A percentile compares a stretch with the other conserved stretches of the same genome.
These are phyloP conservation scores for Gallinago solitaria DNA, from an alignment of 2,797 vertebrate species.

Conservation along the genomic window DNA sequence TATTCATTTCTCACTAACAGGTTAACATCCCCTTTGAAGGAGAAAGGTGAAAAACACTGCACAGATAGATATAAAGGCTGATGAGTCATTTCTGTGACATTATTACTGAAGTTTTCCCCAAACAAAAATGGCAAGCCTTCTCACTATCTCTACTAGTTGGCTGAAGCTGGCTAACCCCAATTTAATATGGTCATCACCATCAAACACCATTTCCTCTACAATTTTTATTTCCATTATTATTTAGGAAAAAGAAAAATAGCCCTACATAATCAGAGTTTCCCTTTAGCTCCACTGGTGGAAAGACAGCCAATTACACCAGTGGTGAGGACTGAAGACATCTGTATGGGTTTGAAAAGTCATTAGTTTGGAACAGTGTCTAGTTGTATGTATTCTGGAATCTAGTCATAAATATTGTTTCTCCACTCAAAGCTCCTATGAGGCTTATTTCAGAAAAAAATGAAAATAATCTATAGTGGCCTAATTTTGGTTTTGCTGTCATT, in stretches of 20 bases:
- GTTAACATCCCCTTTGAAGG: background rate
- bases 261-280: background rate
- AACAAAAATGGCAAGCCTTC: background rate
- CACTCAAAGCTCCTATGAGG: background rate
- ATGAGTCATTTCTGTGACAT: background rate
- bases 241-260: background rate
- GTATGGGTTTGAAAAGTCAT: background rate
- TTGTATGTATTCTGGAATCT: background rate
- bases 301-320: background rate
- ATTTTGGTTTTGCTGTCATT: background rate
- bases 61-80: background rate
- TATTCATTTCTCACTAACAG: background rate
- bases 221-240: background rate
- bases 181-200: background rate
- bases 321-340: background rate
- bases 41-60: background rate
- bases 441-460: background rate
- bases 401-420: background rate
- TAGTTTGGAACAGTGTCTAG: background rate
- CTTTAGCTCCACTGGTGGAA: background rate
- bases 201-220: background rate
- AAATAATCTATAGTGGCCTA: background rate
- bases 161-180: background rate
- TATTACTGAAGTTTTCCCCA: background rate
- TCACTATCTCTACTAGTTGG: background rate